A percentile compares a stretch with the other conserved stretches of the same genome.
Evolutionary conservation across 2,797 vertebrate species (phyloP).

Genomic region (Enteromius argenteus): DNA sequence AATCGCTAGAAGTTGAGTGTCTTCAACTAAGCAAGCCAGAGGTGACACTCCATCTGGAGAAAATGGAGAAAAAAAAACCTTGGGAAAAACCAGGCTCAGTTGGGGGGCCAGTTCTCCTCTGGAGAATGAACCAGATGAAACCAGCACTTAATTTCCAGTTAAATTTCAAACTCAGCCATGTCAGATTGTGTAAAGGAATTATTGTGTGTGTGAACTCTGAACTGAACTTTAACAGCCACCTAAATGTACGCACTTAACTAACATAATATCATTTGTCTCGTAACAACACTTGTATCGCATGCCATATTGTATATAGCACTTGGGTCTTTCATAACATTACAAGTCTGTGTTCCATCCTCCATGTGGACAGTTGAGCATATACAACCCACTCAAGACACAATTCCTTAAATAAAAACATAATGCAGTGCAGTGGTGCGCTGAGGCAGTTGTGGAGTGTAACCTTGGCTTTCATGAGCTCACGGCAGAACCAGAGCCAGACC

Average conservation of each 20-base stretch:
- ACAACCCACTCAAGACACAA: conserved; percentile 66
- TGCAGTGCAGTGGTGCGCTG: conserved; percentile 61
- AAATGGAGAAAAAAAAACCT: too few relatives aligned
- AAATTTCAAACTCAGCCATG: too few relatives aligned
- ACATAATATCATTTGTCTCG: not conserved
- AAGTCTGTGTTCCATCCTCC: conserved; percentile 44
- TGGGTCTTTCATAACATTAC: conserved; percentile 47
- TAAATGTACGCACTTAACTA: conserved; percentile 2
- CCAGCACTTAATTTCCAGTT: too few relatives aligned
- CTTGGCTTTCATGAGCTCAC: conserved; percentile 78
- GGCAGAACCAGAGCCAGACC: conserved; percentile 67
- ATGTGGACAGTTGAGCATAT: conserved; percentile 30
- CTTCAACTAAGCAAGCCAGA: too few relatives aligned
- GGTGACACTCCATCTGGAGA: too few relatives aligned
- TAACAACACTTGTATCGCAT: not conserved
- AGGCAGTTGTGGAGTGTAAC: conserved; percentile 73
- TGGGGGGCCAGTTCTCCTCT: too few relatives aligned
- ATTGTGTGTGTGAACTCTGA: not conserved
- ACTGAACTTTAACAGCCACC: not conserved
- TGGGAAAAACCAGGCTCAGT: too few relatives aligned
- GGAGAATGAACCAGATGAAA: too few relatives aligned
- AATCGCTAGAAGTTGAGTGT: too few relatives aligned
- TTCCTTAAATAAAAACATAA: conserved; percentile 60
- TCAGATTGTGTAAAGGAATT: too few relatives aligned
- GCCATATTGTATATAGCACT: conserved; percentile 24